Evolutionary conservation across 2,888 invertebrate species (phyloP).

Genomic region (Idaea dimidiata): DNA sequence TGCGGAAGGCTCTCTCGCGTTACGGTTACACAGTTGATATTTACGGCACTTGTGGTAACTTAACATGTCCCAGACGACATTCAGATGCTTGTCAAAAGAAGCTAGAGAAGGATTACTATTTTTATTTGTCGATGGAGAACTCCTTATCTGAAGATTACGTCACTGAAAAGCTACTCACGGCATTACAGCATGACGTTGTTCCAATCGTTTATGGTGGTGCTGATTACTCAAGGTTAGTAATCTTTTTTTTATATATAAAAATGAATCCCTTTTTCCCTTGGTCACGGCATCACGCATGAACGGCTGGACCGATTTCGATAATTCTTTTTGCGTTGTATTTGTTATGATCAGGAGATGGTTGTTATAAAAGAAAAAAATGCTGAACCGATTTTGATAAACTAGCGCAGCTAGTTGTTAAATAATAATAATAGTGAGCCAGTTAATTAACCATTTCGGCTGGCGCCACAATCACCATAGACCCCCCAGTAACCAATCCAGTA

Average conservation of each 20-base stretch:
- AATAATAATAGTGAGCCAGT: too few relatives aligned
- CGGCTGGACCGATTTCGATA: too few relatives aligned
- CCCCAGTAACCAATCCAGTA: too few relatives aligned
- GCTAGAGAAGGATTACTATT: conserved; percentile 83
- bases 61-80: conserved; percentile 44
- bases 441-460: too few relatives aligned
- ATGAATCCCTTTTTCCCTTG: too few relatives aligned
- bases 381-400: too few relatives aligned
- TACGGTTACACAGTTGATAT: conserved; percentile 68
- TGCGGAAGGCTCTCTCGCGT: conserved; percentile 41
- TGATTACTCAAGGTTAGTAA: conserved; percentile 77
- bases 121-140: conserved; percentile 88
- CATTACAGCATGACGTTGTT: conserved; percentile 80
- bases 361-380: too few relatives aligned
- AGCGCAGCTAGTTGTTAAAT: too few relatives aligned
- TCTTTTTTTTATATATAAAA: conserved; percentile 9
- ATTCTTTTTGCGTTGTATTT: too few relatives aligned
- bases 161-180: conserved; percentile 82
- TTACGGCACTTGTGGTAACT: conserved; percentile 76
- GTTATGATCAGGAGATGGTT: too few relatives aligned
- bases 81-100: conserved; percentile 47
- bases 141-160: conserved; percentile 82
- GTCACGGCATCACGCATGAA: too few relatives aligned
- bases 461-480: too few relatives aligned
- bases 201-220: conserved; percentile 86